A percentile compares a stretch with the other conserved stretches of the same genome.
Conservation (phyloP, 1,140 invertebrate species). For the Heliothis subflexa region DNA sequence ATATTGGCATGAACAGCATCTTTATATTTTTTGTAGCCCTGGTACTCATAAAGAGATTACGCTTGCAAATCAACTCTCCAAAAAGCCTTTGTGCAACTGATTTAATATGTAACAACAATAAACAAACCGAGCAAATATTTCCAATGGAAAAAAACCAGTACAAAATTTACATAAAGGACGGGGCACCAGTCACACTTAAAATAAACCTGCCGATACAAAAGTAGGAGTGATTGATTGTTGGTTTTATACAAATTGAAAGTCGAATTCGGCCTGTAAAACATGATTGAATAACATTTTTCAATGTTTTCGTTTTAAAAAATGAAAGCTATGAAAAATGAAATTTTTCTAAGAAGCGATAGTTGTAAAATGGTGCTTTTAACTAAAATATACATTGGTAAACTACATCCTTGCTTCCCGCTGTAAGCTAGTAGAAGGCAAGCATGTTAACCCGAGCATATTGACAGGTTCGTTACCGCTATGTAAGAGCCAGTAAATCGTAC, state of each 20-base stretch:
- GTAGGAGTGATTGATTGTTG: conserved; percentile 37
- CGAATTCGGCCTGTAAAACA: conserved; percentile 7
- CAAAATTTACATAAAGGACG: conserved; percentile 42
- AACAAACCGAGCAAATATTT: conserved; percentile 35
- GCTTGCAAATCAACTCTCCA: conserved; percentile 9
- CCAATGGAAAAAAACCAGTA: conserved; percentile 36
- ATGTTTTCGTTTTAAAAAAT: neutral
- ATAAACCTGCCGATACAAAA: conserved; percentile 21
- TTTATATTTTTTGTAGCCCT: conserved; percentile 8
- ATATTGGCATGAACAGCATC: conserved; percentile 4
- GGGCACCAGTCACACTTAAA: conserved; percentile 44
- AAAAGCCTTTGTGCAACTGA: conserved; percentile 21
- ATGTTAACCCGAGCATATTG: conserved; percentile 24
- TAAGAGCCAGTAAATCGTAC: conserved; percentile 20
- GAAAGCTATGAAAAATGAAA: too few species aligned
- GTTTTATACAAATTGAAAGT: conserved; percentile 41
- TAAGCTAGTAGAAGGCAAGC: neutral
- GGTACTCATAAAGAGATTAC: conserved; percentile 21
- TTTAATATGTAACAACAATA: conserved; percentile 37
- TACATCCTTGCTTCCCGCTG: neutral
- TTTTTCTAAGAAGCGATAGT: neutral
- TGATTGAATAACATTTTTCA: conserved; percentile 29
- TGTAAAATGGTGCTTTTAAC: conserved; percentile 1
- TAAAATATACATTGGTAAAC: neutral
- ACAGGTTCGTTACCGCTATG: conserved; percentile 5